Percentiles rank a stretch among this genome's conserved stretches.
Evolutionary conservation across 2,888 invertebrate species (phyloP).

Genomic region (Eutolmus rufibarbis): DNA sequence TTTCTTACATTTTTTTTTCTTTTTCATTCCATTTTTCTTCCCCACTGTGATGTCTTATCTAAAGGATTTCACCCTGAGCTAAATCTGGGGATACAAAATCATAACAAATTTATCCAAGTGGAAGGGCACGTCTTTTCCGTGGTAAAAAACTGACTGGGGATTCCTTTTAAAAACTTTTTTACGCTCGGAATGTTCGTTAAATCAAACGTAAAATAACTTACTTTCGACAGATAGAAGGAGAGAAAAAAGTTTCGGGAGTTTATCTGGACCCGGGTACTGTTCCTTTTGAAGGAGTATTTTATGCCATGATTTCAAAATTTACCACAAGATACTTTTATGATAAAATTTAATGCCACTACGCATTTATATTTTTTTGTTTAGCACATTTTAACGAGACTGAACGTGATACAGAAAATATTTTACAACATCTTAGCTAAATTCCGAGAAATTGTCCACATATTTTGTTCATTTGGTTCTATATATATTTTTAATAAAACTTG

Average conservation of each 20-base stretch:
- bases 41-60: background rate
- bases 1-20: background rate
- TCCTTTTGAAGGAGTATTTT: background rate
- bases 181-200: constrained; percentile 22
- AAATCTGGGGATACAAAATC: constrained; percentile 24
- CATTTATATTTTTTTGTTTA: background rate
- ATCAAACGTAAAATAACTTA: constrained; percentile 36
- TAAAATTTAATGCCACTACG: background rate
- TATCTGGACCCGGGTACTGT: background rate
- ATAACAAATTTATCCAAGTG: constrained; percentile 32
- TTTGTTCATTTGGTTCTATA: too few species aligned
- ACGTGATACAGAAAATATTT: background rate
- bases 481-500: too few species aligned
- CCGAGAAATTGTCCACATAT: too few species aligned
- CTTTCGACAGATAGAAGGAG: background rate
- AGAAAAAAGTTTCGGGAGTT: background rate
- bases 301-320: background rate
- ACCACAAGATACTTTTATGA: background rate
- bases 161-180: constrained; percentile 13
- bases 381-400: too few species aligned
- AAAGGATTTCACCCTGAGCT: background rate
- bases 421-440: too few species aligned
- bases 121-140: constrained; percentile 22
- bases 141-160: background rate
- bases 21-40: background rate